Evolutionary conservation across 2,888 invertebrate genomes (phyloP), one percentile per base, ranked within the genome.

Genomic region (Epirrita christyi): DNA sequence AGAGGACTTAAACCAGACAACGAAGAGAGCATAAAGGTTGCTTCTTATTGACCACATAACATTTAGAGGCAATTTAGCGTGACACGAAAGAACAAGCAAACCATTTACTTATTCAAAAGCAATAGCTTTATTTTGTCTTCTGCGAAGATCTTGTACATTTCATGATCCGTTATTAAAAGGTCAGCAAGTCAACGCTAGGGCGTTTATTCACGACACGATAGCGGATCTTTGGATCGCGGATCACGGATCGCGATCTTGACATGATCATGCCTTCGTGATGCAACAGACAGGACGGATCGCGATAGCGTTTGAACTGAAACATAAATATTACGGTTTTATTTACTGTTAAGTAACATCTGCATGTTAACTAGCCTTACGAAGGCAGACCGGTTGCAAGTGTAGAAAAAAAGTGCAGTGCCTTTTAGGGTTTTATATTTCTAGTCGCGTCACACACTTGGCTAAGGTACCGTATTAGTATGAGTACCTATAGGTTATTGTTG

Each of bases 181-280:
- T 67, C 63, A 58, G 61, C 61, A 64, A 73, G 67, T 59, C 67
- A 63, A 40, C 58, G 49, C 59, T 67, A 71, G 75, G 71, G 68
- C 72, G 70, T 51, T 63, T 51, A 56, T 59, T 61, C 58, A 47
- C 54, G 78, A 83, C 79, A 80, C 80, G 83, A 85, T 86, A 83
- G 75, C 81, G 80, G 78, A 76, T 76, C 79, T 86, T 85, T 85
- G 80, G 58, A 21, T 21, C 21, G 21, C 21, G 21, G 21, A 55
- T 48, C 47, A 13, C 34, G 63, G 77, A 75, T 86, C 75, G 81
- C 82, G 71, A 88, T 88, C 88, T 83, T 80, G 84, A 82, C 83
- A 74, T 78, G 80, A 82, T 77, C 78, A 72, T 72, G 73, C 76
- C 76, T 79, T 84, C 87, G 83, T 85, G 87, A 79, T 73, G 74